Percentiles rank a stretch among this genome's conserved stretches.
phyloP scores from a whole-genome alignment of 2,113 vertebrate genomes.

The Oreochromis aureus region DNA sequence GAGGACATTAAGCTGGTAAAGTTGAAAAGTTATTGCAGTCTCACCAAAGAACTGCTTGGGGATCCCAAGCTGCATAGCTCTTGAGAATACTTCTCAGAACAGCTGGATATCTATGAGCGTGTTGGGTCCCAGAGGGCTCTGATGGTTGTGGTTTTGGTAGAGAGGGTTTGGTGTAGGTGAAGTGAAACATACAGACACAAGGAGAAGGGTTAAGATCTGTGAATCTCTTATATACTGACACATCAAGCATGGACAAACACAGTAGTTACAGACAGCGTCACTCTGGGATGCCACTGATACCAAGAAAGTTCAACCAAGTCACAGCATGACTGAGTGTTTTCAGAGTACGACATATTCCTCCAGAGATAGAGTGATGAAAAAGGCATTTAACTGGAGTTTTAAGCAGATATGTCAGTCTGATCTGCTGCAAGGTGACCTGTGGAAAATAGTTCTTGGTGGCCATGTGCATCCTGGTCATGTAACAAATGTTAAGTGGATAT shows the following conservation, averaged over 20 bases:
- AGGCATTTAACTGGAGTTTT: constrained; percentile 28
- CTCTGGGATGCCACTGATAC: constrained; percentile 58
- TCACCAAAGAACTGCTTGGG: constrained; percentile 9
- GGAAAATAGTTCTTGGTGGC: constrained; percentile 26
- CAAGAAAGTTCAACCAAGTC: constrained; percentile 34
- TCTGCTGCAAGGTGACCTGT: not conserved
- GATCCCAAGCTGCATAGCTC: not conserved
- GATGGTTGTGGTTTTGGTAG: constrained; percentile 1
- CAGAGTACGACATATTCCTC: not conserved
- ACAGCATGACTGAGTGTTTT: constrained; percentile 2
- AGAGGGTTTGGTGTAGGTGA: constrained; percentile 11
- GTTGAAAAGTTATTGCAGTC: constrained; percentile 7
- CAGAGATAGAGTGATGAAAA: constrained; percentile 20
- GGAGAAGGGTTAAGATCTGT: constrained; percentile 43
- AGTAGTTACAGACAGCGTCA: constrained; percentile 60
- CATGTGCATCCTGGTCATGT: constrained; percentile 61
- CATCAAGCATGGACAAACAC: constrained; percentile 67
- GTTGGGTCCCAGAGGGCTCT: constrained; percentile 7
- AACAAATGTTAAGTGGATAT: constrained; percentile 71
- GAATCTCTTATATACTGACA: constrained; percentile 68
- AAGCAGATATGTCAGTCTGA: not conserved
- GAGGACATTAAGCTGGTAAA: not conserved
- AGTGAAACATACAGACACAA: constrained; percentile 35
- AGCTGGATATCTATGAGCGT: constrained; percentile 9
- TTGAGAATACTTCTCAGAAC: not conserved